Evolutionary conservation across 2,888 invertebrate genomes (phyloP).

Genomic region (Polydrusus pterygomalis): DNA sequence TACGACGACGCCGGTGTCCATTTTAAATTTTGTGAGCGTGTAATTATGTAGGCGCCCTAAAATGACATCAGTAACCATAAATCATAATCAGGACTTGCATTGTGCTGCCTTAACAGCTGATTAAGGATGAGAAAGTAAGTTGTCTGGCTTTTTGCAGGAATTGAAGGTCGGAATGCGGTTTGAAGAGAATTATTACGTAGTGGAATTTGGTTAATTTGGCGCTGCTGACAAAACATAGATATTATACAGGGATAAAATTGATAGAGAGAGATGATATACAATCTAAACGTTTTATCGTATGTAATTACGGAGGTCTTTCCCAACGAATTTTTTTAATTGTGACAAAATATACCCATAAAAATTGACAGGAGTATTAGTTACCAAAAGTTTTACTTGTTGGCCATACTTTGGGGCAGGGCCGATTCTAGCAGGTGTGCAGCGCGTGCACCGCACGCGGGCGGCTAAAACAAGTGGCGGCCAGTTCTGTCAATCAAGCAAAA

Average conservation of each 20-base stretch:
- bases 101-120: constrained; percentile 24
- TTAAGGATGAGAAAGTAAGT: constrained; percentile 21
- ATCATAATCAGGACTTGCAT: constrained; percentile 22
- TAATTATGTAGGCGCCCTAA: constrained; percentile 29
- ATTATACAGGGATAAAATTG: no score
- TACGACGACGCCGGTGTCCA: constrained; percentile 12
- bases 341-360: no score
- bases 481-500: no score
- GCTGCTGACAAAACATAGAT: neutral
- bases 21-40: neutral
- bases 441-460: no score
- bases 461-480: no score
- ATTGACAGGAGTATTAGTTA: no score
- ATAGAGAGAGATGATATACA: no score
- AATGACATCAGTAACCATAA: constrained; percentile 24
- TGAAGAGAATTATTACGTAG: neutral
- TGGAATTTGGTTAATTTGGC: constrained; percentile 1
- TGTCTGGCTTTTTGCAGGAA: constrained; percentile 12
- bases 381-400: no score
- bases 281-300: no score
- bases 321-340: neutral
- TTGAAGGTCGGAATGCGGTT: constrained; percentile 22
- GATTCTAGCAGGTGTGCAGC: no score
- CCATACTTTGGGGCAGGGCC: no score
- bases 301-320: no score